A percentile compares a stretch with the other conserved stretches of the same genome.
phyloP scores from a whole-genome alignment of 2,888 invertebrate species.

The Odontothrips loti region DNA sequence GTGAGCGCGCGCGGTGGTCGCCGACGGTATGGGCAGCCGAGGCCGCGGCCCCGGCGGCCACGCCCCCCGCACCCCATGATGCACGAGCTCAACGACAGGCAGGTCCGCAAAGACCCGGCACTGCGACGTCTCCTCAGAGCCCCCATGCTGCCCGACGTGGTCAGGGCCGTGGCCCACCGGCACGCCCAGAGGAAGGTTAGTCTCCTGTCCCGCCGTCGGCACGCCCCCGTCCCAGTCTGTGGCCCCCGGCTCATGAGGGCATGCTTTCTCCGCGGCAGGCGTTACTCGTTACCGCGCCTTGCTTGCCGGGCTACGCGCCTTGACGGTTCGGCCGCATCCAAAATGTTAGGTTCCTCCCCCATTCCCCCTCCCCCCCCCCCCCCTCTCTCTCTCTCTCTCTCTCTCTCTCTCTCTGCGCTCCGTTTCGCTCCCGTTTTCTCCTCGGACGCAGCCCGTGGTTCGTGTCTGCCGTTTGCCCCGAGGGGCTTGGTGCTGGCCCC shows the following conservation, averaged over 20 bases:
- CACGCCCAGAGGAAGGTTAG: conserved; percentile 23
- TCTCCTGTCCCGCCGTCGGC: neutral
- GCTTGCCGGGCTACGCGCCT: neutral
- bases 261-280: neutral
- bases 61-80: neutral
- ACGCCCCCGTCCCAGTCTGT: neutral
- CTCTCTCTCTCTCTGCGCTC: neutral
- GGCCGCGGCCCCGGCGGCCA: neutral
- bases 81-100: neutral
- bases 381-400: neutral
- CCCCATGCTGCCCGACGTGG: conserved; percentile 11
- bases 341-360: too few species aligned
- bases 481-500: too few species aligned
- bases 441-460: too few species aligned
- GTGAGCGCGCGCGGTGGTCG: neutral
- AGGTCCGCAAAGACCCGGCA: neutral
- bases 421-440: too few species aligned
- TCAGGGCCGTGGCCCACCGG: neutral
- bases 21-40: neutral
- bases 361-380: neutral
- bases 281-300: neutral
- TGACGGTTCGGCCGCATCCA: neutral
- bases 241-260: neutral
- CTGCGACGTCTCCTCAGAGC: neutral
- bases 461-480: neutral